A percentile compares a stretch with the other conserved stretches of the same genome.
Conservation (phyloP, 2,888 invertebrate genomes). For the Agriotes lineatus region DNA sequence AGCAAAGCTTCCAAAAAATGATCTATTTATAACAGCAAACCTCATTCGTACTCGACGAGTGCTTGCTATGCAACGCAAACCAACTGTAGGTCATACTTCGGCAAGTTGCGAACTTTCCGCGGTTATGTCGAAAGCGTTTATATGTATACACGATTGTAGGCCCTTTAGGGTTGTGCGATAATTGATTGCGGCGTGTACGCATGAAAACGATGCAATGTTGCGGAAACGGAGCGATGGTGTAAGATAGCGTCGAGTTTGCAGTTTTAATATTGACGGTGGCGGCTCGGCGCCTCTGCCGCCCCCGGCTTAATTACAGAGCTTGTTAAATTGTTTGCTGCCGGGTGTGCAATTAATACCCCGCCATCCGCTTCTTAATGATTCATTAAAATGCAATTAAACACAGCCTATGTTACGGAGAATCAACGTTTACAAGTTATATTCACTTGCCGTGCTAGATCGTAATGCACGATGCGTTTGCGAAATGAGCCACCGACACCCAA, state of each 20-base stretch:
- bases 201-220: conserved; percentile 28
- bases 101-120: neutral
- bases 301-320: conserved; percentile 47
- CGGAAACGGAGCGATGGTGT: conserved; percentile 21
- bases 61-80: no score
- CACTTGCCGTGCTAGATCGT: conserved; percentile 22
- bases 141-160: neutral
- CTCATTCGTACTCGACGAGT: no score
- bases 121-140: conserved; percentile 9
- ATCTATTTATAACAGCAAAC: no score
- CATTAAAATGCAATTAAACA: conserved; percentile 55
- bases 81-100: neutral
- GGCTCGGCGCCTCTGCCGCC: conserved; percentile 40
- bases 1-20: no score
- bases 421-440: conserved; percentile 33
- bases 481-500: neutral
- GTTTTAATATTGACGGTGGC: conserved; percentile 40
- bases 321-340: conserved; percentile 49
- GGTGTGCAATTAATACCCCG: conserved; percentile 49
- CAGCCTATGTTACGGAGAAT: conserved; percentile 35
- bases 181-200: conserved; percentile 27
- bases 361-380: conserved; percentile 60
- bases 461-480: conserved; percentile 11
- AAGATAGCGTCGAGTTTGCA: conserved; percentile 33
- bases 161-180: conserved; percentile 15